These are phyloP conservation scores for Zaprionus tsacasi DNA, from an alignment of 1,140 invertebrate genomes.

Conservation along the genomic window DNA sequence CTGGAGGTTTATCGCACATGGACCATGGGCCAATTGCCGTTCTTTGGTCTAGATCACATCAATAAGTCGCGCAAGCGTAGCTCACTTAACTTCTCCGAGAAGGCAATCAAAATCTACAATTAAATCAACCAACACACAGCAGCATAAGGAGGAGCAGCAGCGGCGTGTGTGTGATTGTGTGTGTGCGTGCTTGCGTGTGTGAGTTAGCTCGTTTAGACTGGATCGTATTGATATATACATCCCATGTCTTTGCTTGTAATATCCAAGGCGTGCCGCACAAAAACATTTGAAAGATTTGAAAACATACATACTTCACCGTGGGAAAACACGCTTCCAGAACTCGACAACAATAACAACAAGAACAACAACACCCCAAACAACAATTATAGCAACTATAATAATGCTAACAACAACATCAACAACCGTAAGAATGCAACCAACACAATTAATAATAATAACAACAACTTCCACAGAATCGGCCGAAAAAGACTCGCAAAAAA, in stretches of 20 bases:
- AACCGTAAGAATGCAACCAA: not conserved
- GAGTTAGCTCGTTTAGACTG: not conserved
- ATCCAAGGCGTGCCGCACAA: not conserved
- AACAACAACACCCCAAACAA: not conserved
- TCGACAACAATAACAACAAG: not conserved
- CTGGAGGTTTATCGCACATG: constrained; percentile 65
- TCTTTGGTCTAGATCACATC: constrained; percentile 98
- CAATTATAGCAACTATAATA: constrained; percentile 1
- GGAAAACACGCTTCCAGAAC: not conserved
- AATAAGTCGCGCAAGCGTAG: constrained; percentile 98
- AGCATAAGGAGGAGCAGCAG: not conserved
- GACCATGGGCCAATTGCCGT: constrained; percentile 88
- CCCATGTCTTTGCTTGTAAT: not conserved
- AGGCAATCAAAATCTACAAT: constrained; percentile 99
- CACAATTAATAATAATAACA: not conserved
- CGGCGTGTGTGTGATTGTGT: constrained; percentile 5
- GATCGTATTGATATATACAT: not conserved
- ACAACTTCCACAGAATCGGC: constrained; percentile 13
- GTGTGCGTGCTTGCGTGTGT: constrained; percentile 21
- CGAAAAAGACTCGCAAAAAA: not conserved
- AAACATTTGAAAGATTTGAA: not conserved
- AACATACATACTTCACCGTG: not conserved
- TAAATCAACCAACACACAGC: constrained; percentile 22
- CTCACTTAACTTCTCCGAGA: constrained; percentile 98
- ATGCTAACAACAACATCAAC: not conserved